Base-by-base conservation (phyloP, 2,888 invertebrate species). In the Lamproptera curius region DNA sequence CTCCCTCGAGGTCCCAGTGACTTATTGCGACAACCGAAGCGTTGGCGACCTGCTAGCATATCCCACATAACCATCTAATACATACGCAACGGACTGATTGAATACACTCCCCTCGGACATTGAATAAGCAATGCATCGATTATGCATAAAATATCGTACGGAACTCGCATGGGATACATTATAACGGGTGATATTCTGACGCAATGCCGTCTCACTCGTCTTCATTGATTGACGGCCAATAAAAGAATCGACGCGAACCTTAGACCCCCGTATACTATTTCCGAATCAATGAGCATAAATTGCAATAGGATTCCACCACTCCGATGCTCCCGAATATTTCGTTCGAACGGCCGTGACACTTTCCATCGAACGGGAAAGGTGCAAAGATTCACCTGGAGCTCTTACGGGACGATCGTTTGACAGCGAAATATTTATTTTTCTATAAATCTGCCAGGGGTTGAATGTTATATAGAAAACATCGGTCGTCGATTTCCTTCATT, bases 231-330 rank as follows among this genome's bases (percentile, higher is more conserved):
- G 76, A 70, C 60, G 65, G 71, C 70, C 80, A 85, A 85, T 86
- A 84, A 84, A 83, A 81, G 81, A 84, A 84, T 80, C 74, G 67
- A 60, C 71, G 64, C 65, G 76, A 67, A 77, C 80, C 76, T 80
- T 76, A 76, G 76, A 74, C 67, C 81, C 81, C 82, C 76, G 70
- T 78, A 82, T 73, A 82, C 78, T 83, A 3, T 82, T 79, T 78
- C 76, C 83, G 67, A 77, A 73, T 78, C 85, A 83, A 73, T 79
- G 84, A 78, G 76, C 82, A 81, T 84, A 83, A 86, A 87, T 85
- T 85, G 85, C 85, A 81, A 85, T 82, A 77, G 82, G 83, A 87
- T 85, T 83, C 75, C 77, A 65, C 68, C 68, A 74, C 73, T 77
- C 76, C 67, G 73, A 78, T 78, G 66, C 72, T 59, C 72, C 70